phyloP scores from a whole-genome alignment of 1,140 invertebrate genomes.

The Thrips palmi region DNA sequence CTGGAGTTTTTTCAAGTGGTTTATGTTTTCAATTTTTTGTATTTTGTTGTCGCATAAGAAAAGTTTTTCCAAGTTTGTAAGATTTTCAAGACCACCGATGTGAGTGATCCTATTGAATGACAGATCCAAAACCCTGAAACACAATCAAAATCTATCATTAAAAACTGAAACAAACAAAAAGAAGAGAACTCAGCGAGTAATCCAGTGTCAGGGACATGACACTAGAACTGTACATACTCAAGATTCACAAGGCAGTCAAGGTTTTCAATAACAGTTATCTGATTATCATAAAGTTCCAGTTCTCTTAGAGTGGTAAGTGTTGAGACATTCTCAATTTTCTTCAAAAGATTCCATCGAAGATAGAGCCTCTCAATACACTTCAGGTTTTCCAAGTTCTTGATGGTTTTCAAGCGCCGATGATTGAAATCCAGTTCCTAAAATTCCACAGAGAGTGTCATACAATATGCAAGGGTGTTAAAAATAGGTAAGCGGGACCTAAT shows the following conservation, averaged over 20 bases:
- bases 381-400: slow-evolving; percentile 63
- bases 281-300: slow-evolving; percentile 93
- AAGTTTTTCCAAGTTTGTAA: slow-evolving; percentile 69
- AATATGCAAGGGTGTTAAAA: no score
- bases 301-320: slow-evolving; percentile 57
- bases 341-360: slow-evolving; percentile 87
- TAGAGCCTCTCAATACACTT: slow-evolving; percentile 58
- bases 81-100: slow-evolving; percentile 67
- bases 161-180: background rate
- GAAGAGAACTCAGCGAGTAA: background rate
- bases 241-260: slow-evolving; percentile 72
- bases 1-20: slow-evolving; percentile 56
- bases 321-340: slow-evolving; percentile 77
- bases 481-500: no score
- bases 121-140: slow-evolving; percentile 68
- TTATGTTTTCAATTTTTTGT: slow-evolving; percentile 76
- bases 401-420: slow-evolving; percentile 62
- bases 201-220: background rate
- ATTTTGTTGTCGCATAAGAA: slow-evolving; percentile 91
- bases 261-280: slow-evolving; percentile 80
- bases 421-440: slow-evolving; percentile 63
- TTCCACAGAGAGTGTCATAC: no score
- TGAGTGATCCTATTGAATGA: slow-evolving; percentile 93
- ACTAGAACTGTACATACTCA: slow-evolving; percentile 52
- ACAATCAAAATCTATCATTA: slow-evolving; percentile 14